Conservation (phyloP, 2,797 vertebrate species). For the Molossus alvarezi region DNA sequence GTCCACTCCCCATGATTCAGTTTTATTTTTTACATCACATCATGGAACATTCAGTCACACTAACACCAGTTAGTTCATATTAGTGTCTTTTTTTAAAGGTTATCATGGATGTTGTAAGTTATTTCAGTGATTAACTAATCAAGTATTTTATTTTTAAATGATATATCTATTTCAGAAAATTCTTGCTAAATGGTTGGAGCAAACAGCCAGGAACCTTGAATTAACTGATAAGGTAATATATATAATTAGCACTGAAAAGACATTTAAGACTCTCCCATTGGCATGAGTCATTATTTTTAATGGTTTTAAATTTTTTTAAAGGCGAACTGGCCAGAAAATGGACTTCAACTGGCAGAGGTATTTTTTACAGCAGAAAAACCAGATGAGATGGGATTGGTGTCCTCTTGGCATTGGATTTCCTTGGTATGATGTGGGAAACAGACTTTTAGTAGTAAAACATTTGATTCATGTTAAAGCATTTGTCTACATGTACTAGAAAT, state of each 20-base stretch:
- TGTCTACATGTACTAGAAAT: not conserved
- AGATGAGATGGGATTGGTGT: slow-evolving; percentile 89
- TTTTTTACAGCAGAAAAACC: slow-evolving; percentile 90
- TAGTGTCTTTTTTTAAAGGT: not conserved
- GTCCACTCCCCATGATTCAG: not conserved
- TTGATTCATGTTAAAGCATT: not conserved
- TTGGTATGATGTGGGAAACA: slow-evolving; percentile 90
- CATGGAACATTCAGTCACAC: not conserved
- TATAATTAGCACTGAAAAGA: slow-evolving; percentile 23
- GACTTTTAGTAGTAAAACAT: slow-evolving; percentile 11
- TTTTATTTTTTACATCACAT: not conserved
- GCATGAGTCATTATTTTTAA: not conserved
- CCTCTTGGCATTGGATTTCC: slow-evolving; percentile 92
- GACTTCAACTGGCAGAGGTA: slow-evolving; percentile 94
- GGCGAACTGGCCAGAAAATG: slow-evolving; percentile 97
- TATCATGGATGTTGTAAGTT: not conserved
- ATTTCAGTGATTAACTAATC: not conserved
- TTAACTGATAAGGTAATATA: slow-evolving; percentile 96
- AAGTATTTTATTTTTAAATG: slow-evolving; percentile 44
- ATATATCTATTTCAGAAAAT: slow-evolving; percentile 91
- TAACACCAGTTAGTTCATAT: not conserved
- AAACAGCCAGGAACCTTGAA: slow-evolving; percentile 95
- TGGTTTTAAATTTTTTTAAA: slow-evolving; percentile 84
- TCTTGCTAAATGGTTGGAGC: slow-evolving; percentile 96
- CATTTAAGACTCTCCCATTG: not conserved